Evolutionary conservation across 2,797 vertebrate species (phyloP), one percentile per base, ranked within the genome.

Genomic region (Sebastes matsubarae): DNA sequence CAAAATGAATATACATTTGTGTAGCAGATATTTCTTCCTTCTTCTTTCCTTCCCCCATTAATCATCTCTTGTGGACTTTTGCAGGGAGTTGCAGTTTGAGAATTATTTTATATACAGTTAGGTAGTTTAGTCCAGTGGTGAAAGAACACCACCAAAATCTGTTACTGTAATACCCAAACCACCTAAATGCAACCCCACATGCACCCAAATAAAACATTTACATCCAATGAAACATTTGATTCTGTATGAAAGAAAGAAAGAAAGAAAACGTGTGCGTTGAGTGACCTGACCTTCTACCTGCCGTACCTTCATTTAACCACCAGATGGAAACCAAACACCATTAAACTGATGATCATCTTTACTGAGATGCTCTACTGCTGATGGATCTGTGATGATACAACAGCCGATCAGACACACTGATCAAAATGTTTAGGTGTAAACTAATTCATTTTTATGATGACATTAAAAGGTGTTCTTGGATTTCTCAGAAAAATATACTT

Each of bases 291-390:
- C 2, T 18, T 78, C 20, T 16, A n/a, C 11, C 4, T 81, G 87
- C 70, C 85, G 36, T 85, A 32, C 4, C 12, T 34, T 2, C 0
- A 22, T 25, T 11, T 27, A 3, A 58, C 81, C 88, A 77, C 32
- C 3, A 89, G 90, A 58, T 82, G 72, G 86, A 79, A 63, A 76
- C 79, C 46, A 52, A 64, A 80, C 79, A 42, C 83, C 16, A 12
- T 22, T 32, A 22, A 70, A 72, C 29, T 38, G 25, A 25, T 7
- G n/a, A 13, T 20, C 4, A 2, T 36, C 13, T 34, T 24, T 0
- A 25, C 30, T 12, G 16, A n/a, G 11, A 4, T 7, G 2, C 11
- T 8, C 52, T n/a, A n/a, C 5, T 59, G 68, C 14, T 27, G 12
- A 34, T 27, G 5, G 20, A 12, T 32, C 59, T 25, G 8, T 6